Base-by-base conservation (phyloP, 1,140 invertebrate genomes). In the Euura lappo region DNA sequence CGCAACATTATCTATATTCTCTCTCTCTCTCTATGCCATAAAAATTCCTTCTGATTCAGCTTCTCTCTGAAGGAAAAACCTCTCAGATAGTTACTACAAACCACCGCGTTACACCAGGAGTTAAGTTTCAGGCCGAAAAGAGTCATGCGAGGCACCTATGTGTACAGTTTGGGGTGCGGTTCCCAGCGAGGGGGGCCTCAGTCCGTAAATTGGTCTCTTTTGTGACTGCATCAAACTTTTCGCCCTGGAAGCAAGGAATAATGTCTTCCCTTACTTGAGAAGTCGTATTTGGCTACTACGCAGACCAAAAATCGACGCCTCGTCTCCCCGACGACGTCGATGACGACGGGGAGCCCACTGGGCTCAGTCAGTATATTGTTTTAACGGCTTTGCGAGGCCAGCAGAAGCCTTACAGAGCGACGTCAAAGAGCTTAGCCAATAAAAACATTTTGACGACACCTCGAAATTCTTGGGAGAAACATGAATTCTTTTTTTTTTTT, bases 391-490 rank as follows among this genome's bases (percentile, higher is more conserved):
- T 60, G 51, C 51, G 51, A 60, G 51, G 13, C 8, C 4, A 60
- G 51, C 51, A 60, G 51, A 60, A 60, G 51, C 51, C 51, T 60
- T 60, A 60, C 8, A 2, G 51, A 8, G 51, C 51, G 51, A 60
- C 51, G 51, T 60, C 51, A 60, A 60, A 60, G 51, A 60, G 51
- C 51, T 60, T 60, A 60, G 51, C 51, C 51, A 60, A 60, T 60
- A 60, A 60, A 60, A 60, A 60, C 51, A 60, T 60, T 60, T 60
- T 60, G 51, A 60, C 51, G 51, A 60, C 51, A 8, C 51, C 51
- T 11, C 51, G 51, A 60, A 60, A 60, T 60, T n/a, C 8, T 60
- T 60, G 51, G 51, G 51, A 8, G 51, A 60, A 60, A 60, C 51
- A 60, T 60, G 6, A 60, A 60, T 60, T 60, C 13, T n/a, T 8